phyloP scores from a whole-genome alignment of 1,140 invertebrate species.

The Dendrolimus kikuchii region DNA sequence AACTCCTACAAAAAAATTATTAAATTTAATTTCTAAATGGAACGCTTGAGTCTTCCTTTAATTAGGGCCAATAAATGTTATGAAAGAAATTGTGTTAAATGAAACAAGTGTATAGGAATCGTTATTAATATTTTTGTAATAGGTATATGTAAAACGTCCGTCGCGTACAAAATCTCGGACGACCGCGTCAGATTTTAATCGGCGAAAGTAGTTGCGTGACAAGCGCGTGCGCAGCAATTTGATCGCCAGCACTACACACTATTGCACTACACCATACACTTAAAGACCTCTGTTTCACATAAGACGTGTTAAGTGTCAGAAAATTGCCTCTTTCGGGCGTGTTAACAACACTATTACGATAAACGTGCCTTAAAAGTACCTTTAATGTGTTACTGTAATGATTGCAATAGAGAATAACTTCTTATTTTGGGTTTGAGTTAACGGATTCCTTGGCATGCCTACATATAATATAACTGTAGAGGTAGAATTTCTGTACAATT shows the following conservation, averaged over 20 bases:
- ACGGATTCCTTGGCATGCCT: too few species aligned
- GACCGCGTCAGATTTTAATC: constrained; percentile 39
- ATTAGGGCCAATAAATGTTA: neutral
- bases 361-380: constrained; percentile 1
- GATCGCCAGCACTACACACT: constrained; percentile 21
- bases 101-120: constrained; percentile 11
- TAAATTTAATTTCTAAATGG: neutral
- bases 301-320: constrained; percentile 18
- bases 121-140: constrained; percentile 22
- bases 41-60: constrained; percentile 3
- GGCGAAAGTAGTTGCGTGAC: constrained; percentile 57
- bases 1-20: too few species aligned
- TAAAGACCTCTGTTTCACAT: constrained; percentile 13
- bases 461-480: too few species aligned
- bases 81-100: constrained; percentile 7
- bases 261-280: constrained; percentile 15
- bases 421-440: too few species aligned
- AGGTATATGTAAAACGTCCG: constrained; percentile 23
- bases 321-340: constrained; percentile 13
- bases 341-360: constrained; percentile 11
- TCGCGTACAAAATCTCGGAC: constrained; percentile 32
- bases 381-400: constrained; percentile 1
- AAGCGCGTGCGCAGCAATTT: constrained; percentile 38
- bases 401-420: constrained; percentile 1
- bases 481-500: too few species aligned